Base-by-base conservation (phyloP, 2,888 invertebrate genomes). In the Agrilus cyanescens region DNA sequence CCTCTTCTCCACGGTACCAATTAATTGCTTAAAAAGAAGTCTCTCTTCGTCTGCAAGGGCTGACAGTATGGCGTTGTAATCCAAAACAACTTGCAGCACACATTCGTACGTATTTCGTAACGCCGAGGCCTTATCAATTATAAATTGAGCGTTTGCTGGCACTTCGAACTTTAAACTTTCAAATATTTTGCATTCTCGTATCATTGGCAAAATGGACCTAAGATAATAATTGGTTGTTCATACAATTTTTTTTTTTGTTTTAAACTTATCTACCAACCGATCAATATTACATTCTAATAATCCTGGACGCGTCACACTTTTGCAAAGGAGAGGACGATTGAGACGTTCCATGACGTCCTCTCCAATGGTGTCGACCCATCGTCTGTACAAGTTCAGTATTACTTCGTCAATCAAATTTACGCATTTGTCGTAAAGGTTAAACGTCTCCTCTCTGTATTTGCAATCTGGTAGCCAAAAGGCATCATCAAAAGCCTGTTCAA, bases 271-370 rank as follows among this genome's bases (percentile, higher is more conserved):
- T 29, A 34, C 66, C 62, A 61, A 81, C 81, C 75, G 73, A 61
- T 89, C 85, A 51, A 89, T 82, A 61, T 90, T 89, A 60, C 82
- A 82, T 60, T 85, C 82, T 46, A 90, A 61, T 37, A 85, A 67
- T 0, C 82, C 83, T 13, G 75, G 74, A 41, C 75, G 72, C 4
- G 68, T 67, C 13, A 65, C 59, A 57, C 82, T 85, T 47, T 78
- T 77, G 46, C 76, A 68, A 75, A 93, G 79, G 41, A 93, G 66
- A 0, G 83, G 80, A 34, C 78, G 74, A 54, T 87, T 81, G 16
- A 86, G 63, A 34, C 75, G 73, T 1, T 65, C 62, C 1, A 68
- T 64, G 38, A 77, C 70, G 60, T 78, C 76, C 38, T 75, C 75
- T 12, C 78, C 79, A 13, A 79, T 59, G 44, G 72, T 72, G 47